Evolutionary conservation across 2,888 invertebrate genomes (phyloP).

Genomic region (Apotomis capreana): DNA sequence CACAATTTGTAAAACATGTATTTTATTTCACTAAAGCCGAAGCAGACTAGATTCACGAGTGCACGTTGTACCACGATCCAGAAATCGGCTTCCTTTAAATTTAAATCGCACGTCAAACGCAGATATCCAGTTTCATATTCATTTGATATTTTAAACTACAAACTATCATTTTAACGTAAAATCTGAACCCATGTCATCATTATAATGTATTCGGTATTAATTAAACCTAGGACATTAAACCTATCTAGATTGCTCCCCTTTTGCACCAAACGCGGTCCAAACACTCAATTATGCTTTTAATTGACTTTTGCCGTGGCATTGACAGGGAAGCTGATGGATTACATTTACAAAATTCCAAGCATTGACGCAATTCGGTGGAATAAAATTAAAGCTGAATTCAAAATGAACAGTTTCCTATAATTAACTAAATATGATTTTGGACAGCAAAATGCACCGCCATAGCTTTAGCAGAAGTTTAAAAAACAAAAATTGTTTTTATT

Average conservation of each 20-base stretch:
- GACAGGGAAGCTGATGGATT: conserved; percentile 59
- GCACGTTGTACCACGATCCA: background rate
- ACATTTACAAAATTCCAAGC: conserved; percentile 41
- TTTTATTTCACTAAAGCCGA: background rate
- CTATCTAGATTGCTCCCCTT: conserved; percentile 28
- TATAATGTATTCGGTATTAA: conserved; percentile 29
- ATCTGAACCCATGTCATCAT: conserved; percentile 3
- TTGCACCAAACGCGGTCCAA: conserved; percentile 49
- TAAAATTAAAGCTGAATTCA: background rate
- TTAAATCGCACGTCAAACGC: conserved; percentile 20
- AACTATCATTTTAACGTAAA: background rate
- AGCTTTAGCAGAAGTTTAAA: too few relatives aligned
- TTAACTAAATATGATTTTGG: background rate
- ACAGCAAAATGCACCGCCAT: too few relatives aligned
- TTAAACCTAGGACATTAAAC: conserved; percentile 31
- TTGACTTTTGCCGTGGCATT: conserved; percentile 70
- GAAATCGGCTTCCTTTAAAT: conserved; percentile 7
- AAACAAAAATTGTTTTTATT: too few relatives aligned
- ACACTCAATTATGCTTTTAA: conserved; percentile 77
- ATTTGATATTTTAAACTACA: conserved; percentile 2
- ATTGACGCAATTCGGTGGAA: conserved; percentile 7
- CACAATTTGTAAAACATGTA: background rate
- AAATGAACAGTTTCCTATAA: background rate
- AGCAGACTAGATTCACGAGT: conserved; percentile 1
- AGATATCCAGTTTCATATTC: background rate